These are phyloP conservation scores for Cydia pomonella DNA, from an alignment of 1,140 invertebrate species.

Conservation along the genomic window DNA sequence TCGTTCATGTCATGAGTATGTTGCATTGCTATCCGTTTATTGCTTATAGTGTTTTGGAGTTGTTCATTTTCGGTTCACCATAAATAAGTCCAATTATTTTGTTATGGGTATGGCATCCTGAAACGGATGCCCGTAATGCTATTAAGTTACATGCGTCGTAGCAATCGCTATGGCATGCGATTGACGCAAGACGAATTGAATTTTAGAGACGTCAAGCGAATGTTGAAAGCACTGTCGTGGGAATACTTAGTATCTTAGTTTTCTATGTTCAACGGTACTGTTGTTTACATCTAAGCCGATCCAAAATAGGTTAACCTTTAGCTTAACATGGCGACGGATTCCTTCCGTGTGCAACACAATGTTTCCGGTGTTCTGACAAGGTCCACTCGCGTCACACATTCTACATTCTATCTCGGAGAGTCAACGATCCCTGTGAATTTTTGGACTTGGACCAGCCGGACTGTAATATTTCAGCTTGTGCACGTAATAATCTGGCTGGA, in stretches of 20 bases:
- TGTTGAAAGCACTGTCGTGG: neutral
- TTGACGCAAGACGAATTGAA: neutral
- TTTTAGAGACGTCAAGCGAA: neutral
- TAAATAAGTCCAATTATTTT: no score
- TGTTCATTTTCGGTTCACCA: neutral
- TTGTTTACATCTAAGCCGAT: constrained; percentile 12
- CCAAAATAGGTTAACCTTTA: constrained; percentile 27
- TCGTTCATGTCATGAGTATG: no score
- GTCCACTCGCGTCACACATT: constrained; percentile 7
- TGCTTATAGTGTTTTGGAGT: no score
- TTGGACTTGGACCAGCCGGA: constrained; percentile 9
- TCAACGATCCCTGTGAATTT: constrained; percentile 9
- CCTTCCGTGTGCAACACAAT: constrained; percentile 18
- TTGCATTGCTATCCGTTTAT: no score
- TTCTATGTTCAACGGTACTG: neutral
- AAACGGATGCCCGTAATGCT: neutral
- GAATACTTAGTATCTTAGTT: neutral
- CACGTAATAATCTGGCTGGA: constrained; percentile 4
- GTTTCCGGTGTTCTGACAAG: constrained; percentile 25
- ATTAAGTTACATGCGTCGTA: neutral
- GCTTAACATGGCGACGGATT: constrained; percentile 14
- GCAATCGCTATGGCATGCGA: neutral
- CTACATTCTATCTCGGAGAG: neutral
- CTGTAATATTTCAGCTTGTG: constrained; percentile 16
- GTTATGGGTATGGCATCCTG: no score